These are phyloP conservation scores for Eupithecia dodoneata DNA, from an alignment of 2,888 invertebrate species.

Conservation along the genomic window DNA sequence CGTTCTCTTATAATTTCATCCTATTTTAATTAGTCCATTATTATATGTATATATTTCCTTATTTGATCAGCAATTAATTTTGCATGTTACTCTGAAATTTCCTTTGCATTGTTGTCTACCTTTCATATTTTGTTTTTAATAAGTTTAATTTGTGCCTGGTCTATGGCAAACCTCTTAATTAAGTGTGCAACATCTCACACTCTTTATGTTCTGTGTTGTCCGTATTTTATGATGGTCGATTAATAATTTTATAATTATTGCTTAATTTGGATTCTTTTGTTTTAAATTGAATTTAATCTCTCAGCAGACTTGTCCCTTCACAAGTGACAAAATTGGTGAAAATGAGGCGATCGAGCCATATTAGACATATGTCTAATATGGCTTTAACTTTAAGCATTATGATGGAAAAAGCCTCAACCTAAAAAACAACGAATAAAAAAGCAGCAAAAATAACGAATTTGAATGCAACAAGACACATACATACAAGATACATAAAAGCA, in stretches of 20 bases:
- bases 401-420: background rate
- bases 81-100: background rate
- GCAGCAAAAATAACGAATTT: background rate
- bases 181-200: background rate
- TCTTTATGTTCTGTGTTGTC: slow-evolving; percentile 1
- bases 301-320: background rate
- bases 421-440: too few relatives aligned
- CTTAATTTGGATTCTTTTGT: background rate
- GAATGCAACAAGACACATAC: background rate
- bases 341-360: background rate
- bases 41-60: background rate
- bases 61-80: background rate
- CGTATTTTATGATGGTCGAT: background rate
- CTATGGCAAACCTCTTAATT: background rate
- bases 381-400: background rate
- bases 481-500: background rate
- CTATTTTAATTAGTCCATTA: too few relatives aligned
- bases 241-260: background rate
- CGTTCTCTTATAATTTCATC: too few relatives aligned
- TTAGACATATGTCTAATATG: background rate
- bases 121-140: background rate
- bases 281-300: background rate
- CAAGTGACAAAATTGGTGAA: too few relatives aligned
- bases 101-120: too few relatives aligned
- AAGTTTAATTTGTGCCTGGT: background rate